A percentile compares a stretch with the other conserved stretches of the same genome.
Conservation (phyloP, 2,797 vertebrate genomes). For the Dendrocincla tyrannina region DNA sequence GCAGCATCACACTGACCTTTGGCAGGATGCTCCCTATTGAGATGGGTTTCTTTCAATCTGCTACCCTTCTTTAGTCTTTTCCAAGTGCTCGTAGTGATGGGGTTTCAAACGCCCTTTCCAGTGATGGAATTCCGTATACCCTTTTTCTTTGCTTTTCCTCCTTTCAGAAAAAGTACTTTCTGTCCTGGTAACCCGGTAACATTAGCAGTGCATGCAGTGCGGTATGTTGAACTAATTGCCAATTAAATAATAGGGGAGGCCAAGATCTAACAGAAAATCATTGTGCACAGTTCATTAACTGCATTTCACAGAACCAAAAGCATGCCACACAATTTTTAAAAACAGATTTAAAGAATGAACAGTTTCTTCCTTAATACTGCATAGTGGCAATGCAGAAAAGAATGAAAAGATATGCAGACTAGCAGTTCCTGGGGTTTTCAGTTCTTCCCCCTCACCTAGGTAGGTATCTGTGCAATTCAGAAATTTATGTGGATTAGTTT, state of each 20-base stretch:
- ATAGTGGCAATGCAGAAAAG: background rate
- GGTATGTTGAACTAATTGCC: constrained; percentile 52
- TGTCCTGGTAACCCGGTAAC: constrained; percentile 14
- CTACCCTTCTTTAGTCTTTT: background rate
- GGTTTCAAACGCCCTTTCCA: constrained; percentile 1
- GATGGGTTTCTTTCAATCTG: background rate
- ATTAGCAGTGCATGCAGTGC: background rate
- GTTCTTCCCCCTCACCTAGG: background rate
- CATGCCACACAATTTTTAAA: background rate
- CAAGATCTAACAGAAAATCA: constrained; percentile 43
- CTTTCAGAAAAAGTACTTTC: constrained; percentile 28
- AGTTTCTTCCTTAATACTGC: background rate
- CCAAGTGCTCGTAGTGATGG: background rate
- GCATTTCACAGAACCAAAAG: constrained; percentile 13
- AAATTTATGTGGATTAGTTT: background rate
- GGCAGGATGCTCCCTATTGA: background rate
- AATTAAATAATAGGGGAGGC: constrained; percentile 42
- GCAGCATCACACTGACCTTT: constrained; percentile 18
- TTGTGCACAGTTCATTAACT: constrained; percentile 50
- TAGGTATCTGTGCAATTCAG: background rate
- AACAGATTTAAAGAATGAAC: background rate
- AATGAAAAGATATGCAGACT: background rate
- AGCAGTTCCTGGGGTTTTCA: background rate
- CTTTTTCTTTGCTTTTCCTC: background rate
- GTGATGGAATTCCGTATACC: constrained; percentile 23